phyloP scores from a whole-genome alignment of 1,140 invertebrate genomes.

The Euwallacea fornicatus region DNA sequence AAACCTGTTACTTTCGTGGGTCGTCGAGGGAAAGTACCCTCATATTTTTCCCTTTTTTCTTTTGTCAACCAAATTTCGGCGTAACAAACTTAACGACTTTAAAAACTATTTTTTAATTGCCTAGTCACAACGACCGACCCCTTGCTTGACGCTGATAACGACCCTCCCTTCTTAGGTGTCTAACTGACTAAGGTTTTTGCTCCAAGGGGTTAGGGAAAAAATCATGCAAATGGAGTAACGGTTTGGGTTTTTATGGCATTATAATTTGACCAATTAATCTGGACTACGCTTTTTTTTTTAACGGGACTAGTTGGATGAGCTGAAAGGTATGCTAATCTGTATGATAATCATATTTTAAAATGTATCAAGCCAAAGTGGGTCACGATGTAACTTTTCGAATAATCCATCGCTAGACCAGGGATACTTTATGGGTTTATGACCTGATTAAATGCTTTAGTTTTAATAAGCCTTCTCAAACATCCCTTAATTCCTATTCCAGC shows the following conservation, averaged over 20 bases:
- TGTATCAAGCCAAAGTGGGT: no score
- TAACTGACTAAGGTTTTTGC: background rate
- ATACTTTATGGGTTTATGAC: no score
- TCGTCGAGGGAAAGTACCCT: background rate
- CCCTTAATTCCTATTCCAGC: conserved; percentile 12
- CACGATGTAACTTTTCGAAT: no score
- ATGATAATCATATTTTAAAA: no score
- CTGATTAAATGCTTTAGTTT: no score
- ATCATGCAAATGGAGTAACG: conserved; percentile 20
- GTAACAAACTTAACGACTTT: background rate
- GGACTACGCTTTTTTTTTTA: conserved; percentile 8
- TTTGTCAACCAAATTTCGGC: conserved; percentile 7
- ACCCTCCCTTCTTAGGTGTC: conserved; percentile 1
- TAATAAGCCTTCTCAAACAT: background rate
- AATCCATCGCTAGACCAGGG: no score
- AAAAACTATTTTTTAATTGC: conserved; percentile 20
- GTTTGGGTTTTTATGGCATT: conserved; percentile 10
- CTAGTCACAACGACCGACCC: background rate
- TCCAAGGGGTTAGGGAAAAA: conserved; percentile 3
- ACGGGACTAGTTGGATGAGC: background rate
- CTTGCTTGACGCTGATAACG: background rate
- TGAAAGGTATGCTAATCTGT: no score
- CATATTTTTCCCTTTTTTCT: conserved; percentile 8
- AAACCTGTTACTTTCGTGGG: conserved; percentile 1
- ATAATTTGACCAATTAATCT: conserved; percentile 21